These are phyloP conservation scores for Chrysotoxum bicinctum DNA, from an alignment of 2,888 invertebrate genomes.

Conservation along the genomic window DNA sequence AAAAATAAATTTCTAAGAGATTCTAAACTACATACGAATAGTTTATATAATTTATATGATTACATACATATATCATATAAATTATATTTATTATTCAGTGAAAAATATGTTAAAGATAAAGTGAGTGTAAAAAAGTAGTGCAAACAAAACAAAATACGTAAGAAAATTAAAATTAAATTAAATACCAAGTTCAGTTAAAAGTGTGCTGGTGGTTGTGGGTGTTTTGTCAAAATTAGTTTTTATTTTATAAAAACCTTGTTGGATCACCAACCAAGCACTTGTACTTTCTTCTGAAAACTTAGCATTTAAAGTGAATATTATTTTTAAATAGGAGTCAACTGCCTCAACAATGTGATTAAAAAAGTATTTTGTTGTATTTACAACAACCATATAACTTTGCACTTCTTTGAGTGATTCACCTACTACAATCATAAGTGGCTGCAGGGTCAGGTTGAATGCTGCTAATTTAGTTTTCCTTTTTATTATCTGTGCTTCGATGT, in stretches of 20 bases:
- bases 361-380: background rate
- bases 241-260: conserved; percentile 1
- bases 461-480: too few relatives aligned
- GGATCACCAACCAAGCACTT: background rate
- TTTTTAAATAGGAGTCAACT: background rate
- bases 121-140: too few relatives aligned
- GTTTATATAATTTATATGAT: too few relatives aligned
- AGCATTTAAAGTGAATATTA: background rate
- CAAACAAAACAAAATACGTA: background rate
- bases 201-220: background rate
- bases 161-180: background rate
- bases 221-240: background rate
- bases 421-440: background rate
- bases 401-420: background rate
- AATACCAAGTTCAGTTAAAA: background rate
- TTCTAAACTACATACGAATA: too few relatives aligned
- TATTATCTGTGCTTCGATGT: too few relatives aligned
- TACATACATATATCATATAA: too few relatives aligned
- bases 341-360: background rate
- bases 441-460: background rate
- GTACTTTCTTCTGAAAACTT: background rate
- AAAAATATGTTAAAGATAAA: too few relatives aligned
- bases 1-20: too few relatives aligned
- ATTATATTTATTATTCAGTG: too few relatives aligned
- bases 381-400: background rate